Evolutionary conservation across 2,888 invertebrate genomes (phyloP).

Genomic region (Calameuta pallipes): DNA sequence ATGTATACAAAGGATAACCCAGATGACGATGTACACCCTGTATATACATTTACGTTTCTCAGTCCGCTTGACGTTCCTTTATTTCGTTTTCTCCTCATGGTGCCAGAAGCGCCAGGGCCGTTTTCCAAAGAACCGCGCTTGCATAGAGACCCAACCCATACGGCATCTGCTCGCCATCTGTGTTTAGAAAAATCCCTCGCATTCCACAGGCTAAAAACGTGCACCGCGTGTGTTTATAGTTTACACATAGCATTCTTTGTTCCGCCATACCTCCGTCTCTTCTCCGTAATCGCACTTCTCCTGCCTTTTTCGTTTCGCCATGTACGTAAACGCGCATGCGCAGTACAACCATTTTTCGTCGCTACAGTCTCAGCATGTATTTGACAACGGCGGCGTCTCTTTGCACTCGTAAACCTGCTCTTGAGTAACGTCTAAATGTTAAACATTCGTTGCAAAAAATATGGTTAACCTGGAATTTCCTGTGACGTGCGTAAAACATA

Average conservation of each 20-base stretch:
- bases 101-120: neutral
- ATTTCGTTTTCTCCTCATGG: neutral
- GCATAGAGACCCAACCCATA: conserved; percentile 26
- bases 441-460: neutral
- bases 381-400: neutral
- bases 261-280: neutral
- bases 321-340: neutral
- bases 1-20: neutral
- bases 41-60: neutral
- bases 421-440: neutral
- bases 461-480: neutral
- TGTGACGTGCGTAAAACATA: neutral
- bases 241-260: conserved; percentile 26
- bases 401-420: neutral
- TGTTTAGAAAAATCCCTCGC: conserved; percentile 59
- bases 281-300: neutral
- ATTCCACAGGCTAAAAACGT: conserved; percentile 50
- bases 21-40: neutral
- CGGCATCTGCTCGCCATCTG: conserved; percentile 62
- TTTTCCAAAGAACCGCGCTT: neutral
- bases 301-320: neutral
- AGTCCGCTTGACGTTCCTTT: neutral
- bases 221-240: conserved; percentile 41
- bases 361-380: neutral
- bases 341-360: neutral